phyloP scores from a whole-genome alignment of 2,797 vertebrate species.

The Rhabdophis nuchalis region DNA sequence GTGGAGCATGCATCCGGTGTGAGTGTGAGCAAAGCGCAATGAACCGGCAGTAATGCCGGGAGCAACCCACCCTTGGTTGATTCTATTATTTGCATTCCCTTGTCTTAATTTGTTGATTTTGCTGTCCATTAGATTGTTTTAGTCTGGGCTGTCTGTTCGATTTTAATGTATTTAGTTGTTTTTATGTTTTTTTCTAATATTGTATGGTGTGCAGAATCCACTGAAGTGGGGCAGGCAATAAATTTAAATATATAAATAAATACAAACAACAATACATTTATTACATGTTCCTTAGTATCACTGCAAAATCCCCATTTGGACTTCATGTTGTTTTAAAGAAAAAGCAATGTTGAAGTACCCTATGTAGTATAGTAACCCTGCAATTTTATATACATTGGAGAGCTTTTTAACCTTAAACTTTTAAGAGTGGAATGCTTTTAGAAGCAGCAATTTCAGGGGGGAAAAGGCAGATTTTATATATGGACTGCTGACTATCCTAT shows the following conservation, averaged over 20 bases:
- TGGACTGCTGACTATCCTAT: constrained; percentile 65
- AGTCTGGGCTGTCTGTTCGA: neutral
- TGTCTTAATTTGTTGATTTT: neutral
- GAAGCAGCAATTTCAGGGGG: constrained; percentile 49
- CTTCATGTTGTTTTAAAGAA: constrained; percentile 59
- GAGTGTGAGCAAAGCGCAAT: too few species aligned
- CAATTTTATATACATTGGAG: constrained; percentile 62
- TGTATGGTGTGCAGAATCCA: neutral
- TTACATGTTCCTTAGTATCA: neutral
- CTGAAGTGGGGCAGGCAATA: neutral
- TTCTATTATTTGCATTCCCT: neutral
- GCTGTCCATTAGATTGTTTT: neutral
- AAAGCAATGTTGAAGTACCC: constrained; percentile 54
- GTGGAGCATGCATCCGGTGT: too few species aligned
- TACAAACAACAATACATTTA: neutral
- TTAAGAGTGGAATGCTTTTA: constrained; percentile 61
- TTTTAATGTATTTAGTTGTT: neutral
- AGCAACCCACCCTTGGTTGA: neutral
- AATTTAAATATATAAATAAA: neutral
- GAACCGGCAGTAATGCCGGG: too few species aligned
- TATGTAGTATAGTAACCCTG: constrained; percentile 51
- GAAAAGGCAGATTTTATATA: constrained; percentile 72
- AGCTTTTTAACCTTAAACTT: constrained; percentile 60
- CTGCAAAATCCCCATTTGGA: constrained; percentile 45
- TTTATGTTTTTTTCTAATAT: neutral